Conservation (phyloP, 1,140 invertebrate genomes). For the Pentalonia nigronervosa region DNA sequence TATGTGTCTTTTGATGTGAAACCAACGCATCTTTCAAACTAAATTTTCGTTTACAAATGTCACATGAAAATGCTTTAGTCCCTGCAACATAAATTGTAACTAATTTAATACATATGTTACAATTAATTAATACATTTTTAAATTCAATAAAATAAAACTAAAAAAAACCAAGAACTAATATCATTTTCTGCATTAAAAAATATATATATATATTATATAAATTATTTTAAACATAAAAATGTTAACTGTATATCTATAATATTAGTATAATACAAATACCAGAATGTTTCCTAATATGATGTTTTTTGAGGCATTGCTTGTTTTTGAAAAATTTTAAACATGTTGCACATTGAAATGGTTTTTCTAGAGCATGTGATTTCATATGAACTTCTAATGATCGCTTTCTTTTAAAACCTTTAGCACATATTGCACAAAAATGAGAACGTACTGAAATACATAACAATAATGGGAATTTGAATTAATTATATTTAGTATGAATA, state of each 20-base stretch:
- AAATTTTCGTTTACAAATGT: conserved; percentile 41
- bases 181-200: no score
- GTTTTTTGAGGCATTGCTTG: conserved; percentile 50
- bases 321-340: conserved; percentile 55
- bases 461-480: neutral
- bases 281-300: conserved; percentile 50
- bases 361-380: conserved; percentile 46
- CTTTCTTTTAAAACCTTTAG: conserved; percentile 53
- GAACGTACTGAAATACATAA: conserved; percentile 17
- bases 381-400: conserved; percentile 51
- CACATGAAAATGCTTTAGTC: conserved; percentile 54
- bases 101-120: neutral
- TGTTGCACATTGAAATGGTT: conserved; percentile 49
- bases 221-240: no score
- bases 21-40: conserved; percentile 52
- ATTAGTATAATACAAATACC: conserved; percentile 14
- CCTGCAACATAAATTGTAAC: neutral
- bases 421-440: conserved; percentile 49
- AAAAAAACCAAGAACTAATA: neutral
- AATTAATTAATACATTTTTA: neutral
- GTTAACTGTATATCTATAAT: neutral
- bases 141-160: neutral
- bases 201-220: no score
- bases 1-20: conserved; percentile 51
- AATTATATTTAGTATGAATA: neutral